Evolutionary conservation across 2,113 vertebrate species (phyloP).

Genomic region (Epinephelus cyanopodus): DNA sequence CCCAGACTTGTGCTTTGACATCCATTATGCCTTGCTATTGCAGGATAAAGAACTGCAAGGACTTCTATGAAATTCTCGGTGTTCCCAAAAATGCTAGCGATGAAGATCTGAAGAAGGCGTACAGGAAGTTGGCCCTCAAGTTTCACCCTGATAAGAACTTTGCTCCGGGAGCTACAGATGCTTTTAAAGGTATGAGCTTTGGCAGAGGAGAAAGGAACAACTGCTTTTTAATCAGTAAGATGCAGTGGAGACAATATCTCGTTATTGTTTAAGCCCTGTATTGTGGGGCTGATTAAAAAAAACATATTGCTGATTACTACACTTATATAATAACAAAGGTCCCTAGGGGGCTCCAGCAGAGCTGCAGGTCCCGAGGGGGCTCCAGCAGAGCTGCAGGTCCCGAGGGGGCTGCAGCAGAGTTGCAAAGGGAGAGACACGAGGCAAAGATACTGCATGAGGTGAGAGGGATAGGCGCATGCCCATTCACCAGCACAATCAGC

Average conservation of each 20-base stretch:
- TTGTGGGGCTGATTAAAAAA: background rate
- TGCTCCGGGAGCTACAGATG: constrained; percentile 95
- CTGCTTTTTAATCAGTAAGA: background rate
- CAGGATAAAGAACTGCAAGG: constrained; percentile 95
- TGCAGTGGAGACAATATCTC: background rate
- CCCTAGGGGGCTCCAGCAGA: too few relatives aligned
- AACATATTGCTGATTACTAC: background rate
- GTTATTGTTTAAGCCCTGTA: background rate
- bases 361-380: too few relatives aligned
- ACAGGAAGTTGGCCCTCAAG: constrained; percentile 92
- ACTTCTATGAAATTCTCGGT: constrained; percentile 96
- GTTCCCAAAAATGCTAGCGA: constrained; percentile 89
- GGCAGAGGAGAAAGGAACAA: background rate
- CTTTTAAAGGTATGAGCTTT: constrained; percentile 91
- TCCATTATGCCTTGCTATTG: background rate
- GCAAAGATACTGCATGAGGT: background rate
- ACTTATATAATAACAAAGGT: background rate
- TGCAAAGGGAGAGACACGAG: too few relatives aligned
- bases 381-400: too few relatives aligned
- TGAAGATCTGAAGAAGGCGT: constrained; percentile 94
- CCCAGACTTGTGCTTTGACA: background rate
- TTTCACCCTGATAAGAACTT: constrained; percentile 98
- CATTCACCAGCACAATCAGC: background rate
- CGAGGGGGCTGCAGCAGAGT: too few relatives aligned
- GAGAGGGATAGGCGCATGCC: background rate